These are phyloP conservation scores for Allobates femoralis DNA, from an alignment of 2,797 vertebrate genomes.

Conservation along the genomic window DNA sequence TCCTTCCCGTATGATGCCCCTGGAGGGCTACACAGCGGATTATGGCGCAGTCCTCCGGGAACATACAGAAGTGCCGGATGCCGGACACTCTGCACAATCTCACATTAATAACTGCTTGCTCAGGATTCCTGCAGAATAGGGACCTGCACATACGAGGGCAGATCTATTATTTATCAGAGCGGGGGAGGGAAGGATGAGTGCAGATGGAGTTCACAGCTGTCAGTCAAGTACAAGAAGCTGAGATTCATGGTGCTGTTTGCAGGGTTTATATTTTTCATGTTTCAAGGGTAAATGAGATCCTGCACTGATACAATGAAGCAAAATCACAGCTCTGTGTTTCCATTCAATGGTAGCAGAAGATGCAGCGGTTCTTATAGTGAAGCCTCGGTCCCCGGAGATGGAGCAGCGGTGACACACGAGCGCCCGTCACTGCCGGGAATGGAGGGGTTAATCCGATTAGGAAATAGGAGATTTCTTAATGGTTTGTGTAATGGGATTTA, in stretches of 20 bases:
- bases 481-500: slow-evolving; percentile 40
- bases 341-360: background rate
- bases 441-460: slow-evolving; percentile 45
- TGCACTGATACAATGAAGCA: background rate
- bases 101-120: background rate
- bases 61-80: background rate
- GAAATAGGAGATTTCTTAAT: slow-evolving; percentile 48
- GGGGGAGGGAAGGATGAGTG: background rate
- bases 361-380: background rate
- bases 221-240: background rate
- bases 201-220: background rate
- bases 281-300: background rate
- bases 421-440: slow-evolving; percentile 8
- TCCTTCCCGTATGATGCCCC: background rate
- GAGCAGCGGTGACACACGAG: background rate
- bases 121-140: too few species aligned
- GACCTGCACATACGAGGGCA: background rate
- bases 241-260: too few species aligned
- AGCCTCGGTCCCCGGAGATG: background rate
- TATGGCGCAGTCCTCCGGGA: background rate
- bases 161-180: slow-evolving; percentile 1
- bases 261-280: too few species aligned
- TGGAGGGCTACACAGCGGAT: background rate
- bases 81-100: background rate
- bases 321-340: background rate